Base-by-base conservation (phyloP, 2,797 vertebrate species). In the Synanceia verrucosa region DNA sequence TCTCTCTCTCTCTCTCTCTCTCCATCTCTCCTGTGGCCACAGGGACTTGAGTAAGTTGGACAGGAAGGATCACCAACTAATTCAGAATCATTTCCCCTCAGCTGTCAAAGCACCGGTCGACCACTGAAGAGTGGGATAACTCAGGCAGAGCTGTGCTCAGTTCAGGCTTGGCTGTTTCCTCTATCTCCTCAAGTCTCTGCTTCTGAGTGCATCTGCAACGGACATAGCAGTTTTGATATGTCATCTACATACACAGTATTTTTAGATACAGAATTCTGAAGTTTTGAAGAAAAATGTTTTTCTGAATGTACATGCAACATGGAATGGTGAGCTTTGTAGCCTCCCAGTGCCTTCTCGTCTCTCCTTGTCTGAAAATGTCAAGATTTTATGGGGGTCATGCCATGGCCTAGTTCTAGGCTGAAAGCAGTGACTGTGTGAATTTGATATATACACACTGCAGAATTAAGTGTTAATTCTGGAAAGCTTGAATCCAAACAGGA, bases 31-130 rank as follows among this genome's bases (percentile, higher is more conserved):
- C 69, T 65, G 37, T 2, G 11, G 61, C 82, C 73, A 74, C 70
- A 56, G 64, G 63, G 80, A 69, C 72, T 61, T 57, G 23, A 46
- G 73, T 28, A 52, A 44, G 58, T 46, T 67, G 74, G 57, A 79
- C 81, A 86, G 89, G 85, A 93, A 90, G 79, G 71, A 83, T 88
- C 83, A 67, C 37, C 19, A 57, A 78, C 76, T 47, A 70, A 46
- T 80, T 88, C 70, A 74, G 55, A 73, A 59, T 88, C 23, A 72
- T 85, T 91, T 92, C 86, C 90, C 86, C 60, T 87, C 80, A 89
- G 81, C 84, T 85, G 70, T 83, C 71, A 78, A 83, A 80, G 75
- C 80, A 77, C 34, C 34, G 28, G 53, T 67, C 70, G 16, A 29
- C 43, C 80, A 48, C 65, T 70, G 69, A 69, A 79, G 50, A 84